Evolutionary conservation across 2,888 invertebrate species (phyloP).

Genomic region (Arge pagana): DNA sequence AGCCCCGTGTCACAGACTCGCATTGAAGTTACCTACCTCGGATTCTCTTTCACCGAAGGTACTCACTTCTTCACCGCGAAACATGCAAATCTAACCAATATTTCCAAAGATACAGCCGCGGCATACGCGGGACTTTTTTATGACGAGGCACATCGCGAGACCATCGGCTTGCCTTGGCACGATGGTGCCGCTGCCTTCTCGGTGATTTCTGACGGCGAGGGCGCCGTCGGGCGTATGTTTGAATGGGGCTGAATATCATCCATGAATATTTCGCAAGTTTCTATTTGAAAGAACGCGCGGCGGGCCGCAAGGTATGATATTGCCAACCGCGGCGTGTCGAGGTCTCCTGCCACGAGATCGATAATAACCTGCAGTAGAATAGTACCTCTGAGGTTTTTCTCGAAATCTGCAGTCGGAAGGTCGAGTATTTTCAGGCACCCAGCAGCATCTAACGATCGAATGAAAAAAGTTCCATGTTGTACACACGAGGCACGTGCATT

Average conservation of each 20-base stretch:
- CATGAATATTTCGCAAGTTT: constrained; percentile 50
- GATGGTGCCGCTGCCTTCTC: constrained; percentile 11
- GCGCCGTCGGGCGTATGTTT: constrained; percentile 33
- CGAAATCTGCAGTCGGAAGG: constrained; percentile 15
- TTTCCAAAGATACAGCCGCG: constrained; percentile 51
- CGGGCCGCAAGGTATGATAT: constrained; percentile 19
- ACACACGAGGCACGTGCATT: too few relatives aligned
- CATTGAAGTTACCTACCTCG: constrained; percentile 53
- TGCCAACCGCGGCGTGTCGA: constrained; percentile 9
- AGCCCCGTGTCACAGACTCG: constrained; percentile 50
- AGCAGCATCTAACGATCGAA: too few relatives aligned
- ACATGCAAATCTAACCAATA: constrained; percentile 58
- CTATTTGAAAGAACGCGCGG: constrained; percentile 34
- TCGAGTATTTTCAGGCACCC: too few relatives aligned
- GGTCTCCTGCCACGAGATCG: too few relatives aligned
- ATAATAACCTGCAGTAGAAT: constrained; percentile 18
- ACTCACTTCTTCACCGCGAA: constrained; percentile 52
- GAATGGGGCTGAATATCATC: constrained; percentile 45
- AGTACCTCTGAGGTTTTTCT: constrained; percentile 16
- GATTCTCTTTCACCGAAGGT: constrained; percentile 39
- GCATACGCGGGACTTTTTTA: constrained; percentile 43
- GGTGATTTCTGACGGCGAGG: constrained; percentile 21
- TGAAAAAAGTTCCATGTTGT: too few relatives aligned
- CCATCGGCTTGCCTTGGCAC: constrained; percentile 36
- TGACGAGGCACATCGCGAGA: constrained; percentile 42